Conservation (phyloP, 2,888 invertebrate genomes). For the Anodontia alba region DNA sequence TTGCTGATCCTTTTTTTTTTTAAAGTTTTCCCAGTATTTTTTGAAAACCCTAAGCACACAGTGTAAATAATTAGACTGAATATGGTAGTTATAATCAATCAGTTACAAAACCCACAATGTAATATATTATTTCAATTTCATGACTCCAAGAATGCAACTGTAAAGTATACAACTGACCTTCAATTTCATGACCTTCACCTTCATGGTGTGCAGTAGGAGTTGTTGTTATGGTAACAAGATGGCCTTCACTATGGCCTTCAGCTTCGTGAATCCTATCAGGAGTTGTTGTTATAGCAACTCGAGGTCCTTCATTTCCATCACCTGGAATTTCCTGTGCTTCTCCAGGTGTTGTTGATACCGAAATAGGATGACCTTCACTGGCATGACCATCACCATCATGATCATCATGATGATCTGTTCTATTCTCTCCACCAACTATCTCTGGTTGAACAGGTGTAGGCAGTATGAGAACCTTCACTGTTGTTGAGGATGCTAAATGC, state of each 20-base stretch:
- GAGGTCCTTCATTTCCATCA: conserved; percentile 6
- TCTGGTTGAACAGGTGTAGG: conserved; percentile 33
- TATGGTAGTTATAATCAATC: too few species aligned
- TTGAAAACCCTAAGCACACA: too few species aligned
- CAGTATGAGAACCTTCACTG: conserved; percentile 23
- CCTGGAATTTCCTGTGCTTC: background rate
- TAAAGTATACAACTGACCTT: too few species aligned
- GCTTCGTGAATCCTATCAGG: too few species aligned
- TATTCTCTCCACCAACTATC: background rate
- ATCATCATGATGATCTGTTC: background rate
- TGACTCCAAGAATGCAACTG: too few species aligned
- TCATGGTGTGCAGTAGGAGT: background rate
- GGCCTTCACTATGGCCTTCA: too few species aligned
- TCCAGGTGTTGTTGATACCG: background rate
- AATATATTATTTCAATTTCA: too few species aligned
- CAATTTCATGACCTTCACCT: conserved; percentile 8
- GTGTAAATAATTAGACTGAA: too few species aligned
- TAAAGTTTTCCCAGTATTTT: too few species aligned
- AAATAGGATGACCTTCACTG: conserved; percentile 14
- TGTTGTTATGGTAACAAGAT: background rate
- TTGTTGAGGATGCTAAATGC: background rate
- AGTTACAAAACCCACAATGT: too few species aligned
- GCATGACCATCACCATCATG: background rate
- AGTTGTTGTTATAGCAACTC: background rate
- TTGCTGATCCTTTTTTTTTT: too few species aligned